These are phyloP conservation scores for Arion vulgaris DNA, from an alignment of 1,140 invertebrate genomes.

Conservation along the genomic window DNA sequence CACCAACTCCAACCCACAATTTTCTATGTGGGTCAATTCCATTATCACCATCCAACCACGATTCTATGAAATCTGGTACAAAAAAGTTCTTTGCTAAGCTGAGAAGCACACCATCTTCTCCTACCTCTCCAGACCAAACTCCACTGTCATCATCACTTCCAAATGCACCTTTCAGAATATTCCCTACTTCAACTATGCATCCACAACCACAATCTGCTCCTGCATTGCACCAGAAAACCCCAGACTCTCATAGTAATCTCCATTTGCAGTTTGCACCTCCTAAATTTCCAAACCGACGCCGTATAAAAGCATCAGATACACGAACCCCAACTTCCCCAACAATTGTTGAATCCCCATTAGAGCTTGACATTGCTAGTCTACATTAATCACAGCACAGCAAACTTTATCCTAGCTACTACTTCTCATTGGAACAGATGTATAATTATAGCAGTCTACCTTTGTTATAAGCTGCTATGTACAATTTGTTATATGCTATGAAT, in stretches of 20 bases:
- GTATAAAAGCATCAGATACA: slow-evolving; percentile 22
- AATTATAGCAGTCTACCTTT: no score
- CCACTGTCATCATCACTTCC: slow-evolving; percentile 20
- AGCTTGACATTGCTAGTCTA: slow-evolving; percentile 17
- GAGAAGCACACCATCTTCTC: slow-evolving; percentile 40
- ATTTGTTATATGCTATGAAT: no score
- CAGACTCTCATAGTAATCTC: background rate
- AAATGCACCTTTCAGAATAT: background rate
- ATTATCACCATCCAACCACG: slow-evolving; percentile 3
- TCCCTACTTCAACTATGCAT: background rate
- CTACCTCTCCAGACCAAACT: slow-evolving; percentile 36
- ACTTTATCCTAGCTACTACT: background rate
- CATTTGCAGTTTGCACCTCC: slow-evolving; percentile 32
- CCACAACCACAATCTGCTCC: background rate
- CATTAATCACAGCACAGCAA: background rate
- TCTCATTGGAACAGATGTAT: no score
- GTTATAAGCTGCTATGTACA: no score
- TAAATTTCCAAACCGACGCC: slow-evolving; percentile 39
- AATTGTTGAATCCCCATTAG: slow-evolving; percentile 45
- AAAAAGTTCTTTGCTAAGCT: slow-evolving; percentile 48
- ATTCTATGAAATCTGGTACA: slow-evolving; percentile 44
- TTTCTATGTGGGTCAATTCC: slow-evolving; percentile 24
- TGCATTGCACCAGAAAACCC: background rate
- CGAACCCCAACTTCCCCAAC: slow-evolving; percentile 46
- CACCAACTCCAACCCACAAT: slow-evolving; percentile 25